Base-by-base conservation (phyloP, 2,113 vertebrate genomes). In the Scomber colias region DNA sequence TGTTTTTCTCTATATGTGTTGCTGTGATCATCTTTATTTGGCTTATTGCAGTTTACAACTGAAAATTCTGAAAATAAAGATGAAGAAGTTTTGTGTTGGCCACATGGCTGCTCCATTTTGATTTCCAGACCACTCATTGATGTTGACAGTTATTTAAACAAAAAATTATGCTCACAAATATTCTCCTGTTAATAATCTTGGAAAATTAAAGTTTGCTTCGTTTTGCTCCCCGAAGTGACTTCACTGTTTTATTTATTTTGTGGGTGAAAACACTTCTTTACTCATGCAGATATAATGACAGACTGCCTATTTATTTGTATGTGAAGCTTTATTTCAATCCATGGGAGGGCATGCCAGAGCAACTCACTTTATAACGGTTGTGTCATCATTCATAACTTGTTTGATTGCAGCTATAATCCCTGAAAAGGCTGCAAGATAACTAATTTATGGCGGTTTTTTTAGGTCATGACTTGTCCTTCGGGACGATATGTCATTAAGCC, bases 191-290 rank as follows among this genome's bases (percentile, higher is more conserved):
- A 10, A 57, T 79, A 14, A 68, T 66, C 17, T 50, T 70, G 65
- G 21, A 71, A 77, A 75, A 91, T 81, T 82, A 84, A 87, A 89
- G 78, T 75, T 82, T 75, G 67, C 57, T 82, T 75, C 73, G 62
- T 81, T 86, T 89, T 79, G 44, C 59, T 75, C 61, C 48, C 75
- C 62, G 15, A 49, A 6, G 11, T 69, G 60, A 54, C 46, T 69
- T 56, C 13, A 4, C 53, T 57, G 19, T 82, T 77, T 46, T 49
- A 0, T 53, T 35, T 67, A 17, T 56, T 9, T 40, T 40, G 9
- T 40, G 35, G 35, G 6, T 40, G 35, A 9, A 40, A 40, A 40
- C 9, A 40, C 7, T 27, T 10, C 19, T 12, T 19, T 9, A 17
- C 4, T 45, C 12, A n/a, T 19, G 45, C 15, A 40, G 45, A 17